These are phyloP conservation scores for Aphidoletes aphidimyza DNA, from an alignment of 2,888 invertebrate genomes.

Conservation along the genomic window DNA sequence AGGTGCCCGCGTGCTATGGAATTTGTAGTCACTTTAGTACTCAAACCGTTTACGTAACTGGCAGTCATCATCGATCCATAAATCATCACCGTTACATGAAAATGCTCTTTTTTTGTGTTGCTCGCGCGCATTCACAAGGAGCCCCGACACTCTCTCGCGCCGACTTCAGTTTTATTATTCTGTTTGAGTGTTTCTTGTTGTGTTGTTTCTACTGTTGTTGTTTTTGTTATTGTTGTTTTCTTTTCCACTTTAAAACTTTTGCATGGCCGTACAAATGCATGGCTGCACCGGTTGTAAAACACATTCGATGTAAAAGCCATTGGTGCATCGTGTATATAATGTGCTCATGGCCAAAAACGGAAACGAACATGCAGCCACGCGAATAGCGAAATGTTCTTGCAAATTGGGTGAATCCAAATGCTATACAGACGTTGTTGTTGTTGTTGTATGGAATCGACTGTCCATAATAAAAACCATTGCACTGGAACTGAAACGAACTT, in stretches of 20 bases:
- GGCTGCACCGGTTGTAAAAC: no score
- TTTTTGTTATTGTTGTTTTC: neutral
- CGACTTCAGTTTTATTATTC: neutral
- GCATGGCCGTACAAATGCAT: no score
- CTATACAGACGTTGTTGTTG: no score
- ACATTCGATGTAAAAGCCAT: no score
- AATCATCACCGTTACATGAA: conserved; percentile 48
- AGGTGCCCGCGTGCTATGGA: no score
- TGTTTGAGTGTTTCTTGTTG: neutral
- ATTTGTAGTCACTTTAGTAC: no score
- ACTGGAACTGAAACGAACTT: neutral
- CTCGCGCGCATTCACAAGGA: neutral
- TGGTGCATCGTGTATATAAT: neutral
- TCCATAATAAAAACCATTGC: neutral
- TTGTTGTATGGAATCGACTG: neutral
- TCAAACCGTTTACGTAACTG: conserved; percentile 35
- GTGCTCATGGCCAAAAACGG: neutral
- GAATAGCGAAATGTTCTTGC: conserved; percentile 36
- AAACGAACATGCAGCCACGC: conserved; percentile 19
- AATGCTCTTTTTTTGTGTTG: neutral
- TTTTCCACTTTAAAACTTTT: conserved; percentile 19
- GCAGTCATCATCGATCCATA: conserved; percentile 29
- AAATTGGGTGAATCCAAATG: conserved; percentile 27
- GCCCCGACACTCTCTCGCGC: neutral
- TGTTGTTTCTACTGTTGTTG: neutral